These are phyloP conservation scores for Hydrozoanthus tunicans DNA, from an alignment of 64 coral and sea anemone species.

Conservation along the genomic window DNA sequence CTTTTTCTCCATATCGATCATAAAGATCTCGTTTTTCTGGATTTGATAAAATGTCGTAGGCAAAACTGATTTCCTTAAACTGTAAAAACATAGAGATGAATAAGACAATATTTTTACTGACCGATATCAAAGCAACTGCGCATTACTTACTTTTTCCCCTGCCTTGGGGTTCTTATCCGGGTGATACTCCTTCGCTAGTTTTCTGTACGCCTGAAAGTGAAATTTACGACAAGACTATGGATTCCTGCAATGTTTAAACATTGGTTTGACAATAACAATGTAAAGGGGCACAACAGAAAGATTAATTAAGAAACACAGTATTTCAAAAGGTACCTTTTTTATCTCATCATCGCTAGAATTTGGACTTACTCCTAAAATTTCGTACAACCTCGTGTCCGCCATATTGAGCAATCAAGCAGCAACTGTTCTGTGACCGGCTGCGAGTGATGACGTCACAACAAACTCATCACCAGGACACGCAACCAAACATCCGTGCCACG, in stretches of 20 bases:
- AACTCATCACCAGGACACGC: constrained; percentile 44
- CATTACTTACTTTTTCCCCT: constrained; percentile 84
- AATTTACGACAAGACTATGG: neutral
- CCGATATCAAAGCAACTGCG: neutral
- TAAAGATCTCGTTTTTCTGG: constrained; percentile 95
- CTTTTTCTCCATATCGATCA: constrained; percentile 97
- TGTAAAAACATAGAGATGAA: constrained; percentile 41
- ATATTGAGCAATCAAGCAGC: constrained; percentile 79
- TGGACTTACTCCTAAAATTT: constrained; percentile 82
- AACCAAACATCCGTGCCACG: neutral
- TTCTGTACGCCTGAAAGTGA: constrained; percentile 91
- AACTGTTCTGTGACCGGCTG: constrained; percentile 79
- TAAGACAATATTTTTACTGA: neutral
- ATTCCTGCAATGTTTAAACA: neutral
- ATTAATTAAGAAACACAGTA: neutral
- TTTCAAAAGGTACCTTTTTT: constrained; percentile 77
- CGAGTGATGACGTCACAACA: constrained; percentile 76
- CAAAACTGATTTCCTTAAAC: constrained; percentile 99
- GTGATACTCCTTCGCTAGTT: constrained; percentile 96
- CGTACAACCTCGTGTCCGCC: constrained; percentile 99
- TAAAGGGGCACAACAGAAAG: neutral
- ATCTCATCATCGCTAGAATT: constrained; percentile 88
- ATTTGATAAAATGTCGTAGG: constrained; percentile 94
- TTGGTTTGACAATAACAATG: neutral
- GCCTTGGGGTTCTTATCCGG: constrained; percentile 97